Conservation (phyloP, 2,888 invertebrate genomes). For the Oscheius onirici region DNA sequence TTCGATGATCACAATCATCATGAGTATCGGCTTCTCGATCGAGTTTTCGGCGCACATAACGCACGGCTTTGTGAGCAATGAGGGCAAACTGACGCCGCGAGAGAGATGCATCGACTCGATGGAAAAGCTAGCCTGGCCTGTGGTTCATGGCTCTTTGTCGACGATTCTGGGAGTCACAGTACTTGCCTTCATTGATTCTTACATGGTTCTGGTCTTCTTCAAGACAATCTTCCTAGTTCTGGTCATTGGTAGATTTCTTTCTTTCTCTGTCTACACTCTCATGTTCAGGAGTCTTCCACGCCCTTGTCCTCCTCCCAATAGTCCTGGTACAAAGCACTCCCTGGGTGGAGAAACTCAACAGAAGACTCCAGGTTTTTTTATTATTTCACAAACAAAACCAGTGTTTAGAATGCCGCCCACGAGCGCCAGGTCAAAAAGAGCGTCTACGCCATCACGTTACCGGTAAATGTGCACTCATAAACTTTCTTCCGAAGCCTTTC, state of each 20-base stretch:
- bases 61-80: slow-evolving; percentile 90
- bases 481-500: not conserved
- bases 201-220: slow-evolving; percentile 87
- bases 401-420: slow-evolving; percentile 21
- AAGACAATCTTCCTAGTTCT: slow-evolving; percentile 91
- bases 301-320: slow-evolving; percentile 84
- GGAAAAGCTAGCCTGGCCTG: slow-evolving; percentile 71
- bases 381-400: not conserved
- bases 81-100: slow-evolving; percentile 77
- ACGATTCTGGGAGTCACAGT: slow-evolving; percentile 90
- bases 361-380: not conserved
- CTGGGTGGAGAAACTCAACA: slow-evolving; percentile 51
- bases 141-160: slow-evolving; percentile 89
- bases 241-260: slow-evolving; percentile 50
- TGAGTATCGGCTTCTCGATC: slow-evolving; percentile 75
- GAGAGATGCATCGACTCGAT: slow-evolving; percentile 74
- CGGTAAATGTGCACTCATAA: slow-evolving; percentile 49
- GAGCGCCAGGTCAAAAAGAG: slow-evolving; percentile 36
- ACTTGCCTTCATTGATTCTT: slow-evolving; percentile 87
- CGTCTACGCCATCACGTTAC: slow-evolving; percentile 57
- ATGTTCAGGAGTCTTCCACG: slow-evolving; percentile 85
- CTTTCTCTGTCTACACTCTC: too few relatives aligned
- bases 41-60: slow-evolving; percentile 85
- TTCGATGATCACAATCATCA: slow-evolving; percentile 94
- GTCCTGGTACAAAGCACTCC: slow-evolving; percentile 66